phyloP scores from a whole-genome alignment of 2,797 vertebrate species.

The Falco peregrinus region DNA sequence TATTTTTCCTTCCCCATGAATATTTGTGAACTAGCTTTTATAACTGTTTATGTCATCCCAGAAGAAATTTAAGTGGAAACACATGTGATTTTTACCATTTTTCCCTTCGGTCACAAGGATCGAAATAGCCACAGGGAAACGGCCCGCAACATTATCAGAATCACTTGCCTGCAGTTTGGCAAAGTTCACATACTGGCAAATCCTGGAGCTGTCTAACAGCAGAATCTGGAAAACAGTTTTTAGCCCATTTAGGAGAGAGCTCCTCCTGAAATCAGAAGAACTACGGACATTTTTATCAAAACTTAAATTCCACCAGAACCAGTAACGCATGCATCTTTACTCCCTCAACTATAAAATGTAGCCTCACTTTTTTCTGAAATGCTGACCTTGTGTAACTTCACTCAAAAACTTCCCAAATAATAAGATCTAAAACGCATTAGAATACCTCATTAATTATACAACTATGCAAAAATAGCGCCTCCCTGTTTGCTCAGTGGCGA shows the following conservation, averaged over 20 bases:
- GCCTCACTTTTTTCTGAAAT: neutral
- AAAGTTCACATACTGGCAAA: neutral
- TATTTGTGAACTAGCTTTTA: neutral
- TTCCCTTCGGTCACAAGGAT: slow-evolving; percentile 16
- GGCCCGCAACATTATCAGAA: neutral
- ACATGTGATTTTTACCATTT: slow-evolving; percentile 22
- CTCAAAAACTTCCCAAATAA: neutral
- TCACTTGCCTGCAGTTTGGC: neutral
- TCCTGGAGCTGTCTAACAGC: neutral
- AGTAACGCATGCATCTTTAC: neutral
- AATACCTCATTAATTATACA: neutral
- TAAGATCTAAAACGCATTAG: neutral
- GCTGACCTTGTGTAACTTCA: neutral
- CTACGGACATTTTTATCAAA: neutral
- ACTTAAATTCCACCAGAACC: neutral
- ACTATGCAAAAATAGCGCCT: neutral
- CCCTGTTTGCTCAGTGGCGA: neutral
- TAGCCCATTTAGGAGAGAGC: neutral
- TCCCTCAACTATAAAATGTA: neutral
- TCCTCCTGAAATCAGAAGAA: neutral
- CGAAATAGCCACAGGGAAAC: slow-evolving; percentile 28
- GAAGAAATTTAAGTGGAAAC: slow-evolving; percentile 37
- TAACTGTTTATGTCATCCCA: slow-evolving; percentile 7
- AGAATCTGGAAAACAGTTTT: slow-evolving; percentile 29
- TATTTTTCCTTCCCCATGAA: neutral